phyloP scores from a whole-genome alignment of 2,797 vertebrate species.

The Sebastes melanostomus region DNA sequence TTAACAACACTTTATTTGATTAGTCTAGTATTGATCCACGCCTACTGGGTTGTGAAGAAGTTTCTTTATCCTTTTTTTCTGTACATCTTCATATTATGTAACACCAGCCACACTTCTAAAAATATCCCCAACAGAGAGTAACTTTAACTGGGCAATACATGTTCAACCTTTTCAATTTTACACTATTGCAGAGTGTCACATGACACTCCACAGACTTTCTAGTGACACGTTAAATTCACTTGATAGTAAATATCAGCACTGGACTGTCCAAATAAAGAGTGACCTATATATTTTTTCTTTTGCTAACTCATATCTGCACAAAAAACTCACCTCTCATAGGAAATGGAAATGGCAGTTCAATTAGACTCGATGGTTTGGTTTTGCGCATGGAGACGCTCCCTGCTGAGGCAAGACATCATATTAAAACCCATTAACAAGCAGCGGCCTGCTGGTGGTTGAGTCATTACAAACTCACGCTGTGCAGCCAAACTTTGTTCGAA shows the following conservation, averaged over 20 bases:
- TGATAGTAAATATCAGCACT: neutral
- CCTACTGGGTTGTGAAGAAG: neutral
- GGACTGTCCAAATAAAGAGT: neutral
- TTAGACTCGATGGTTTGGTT: slow-evolving; percentile 29
- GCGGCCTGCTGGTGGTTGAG: neutral
- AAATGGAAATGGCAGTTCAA: slow-evolving; percentile 26
- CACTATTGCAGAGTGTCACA: neutral
- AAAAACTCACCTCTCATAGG: neutral
- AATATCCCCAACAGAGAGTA: neutral
- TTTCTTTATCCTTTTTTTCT: neutral
- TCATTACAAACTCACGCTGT: slow-evolving; percentile 38
- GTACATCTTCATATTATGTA: neutral
- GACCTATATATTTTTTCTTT: neutral
- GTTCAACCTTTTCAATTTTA: neutral
- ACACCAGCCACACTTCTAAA: neutral
- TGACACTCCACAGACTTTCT: neutral
- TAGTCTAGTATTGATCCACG: neutral
- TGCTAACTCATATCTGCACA: neutral
- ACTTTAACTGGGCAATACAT: neutral
- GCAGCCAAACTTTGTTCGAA: slow-evolving; percentile 16
- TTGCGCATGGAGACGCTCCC: slow-evolving; percentile 2
- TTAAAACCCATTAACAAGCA: slow-evolving; percentile 35
- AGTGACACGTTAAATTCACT: neutral
- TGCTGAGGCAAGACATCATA: slow-evolving; percentile 24
- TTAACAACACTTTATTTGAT: neutral